Conservation (phyloP, 2,888 invertebrate genomes). For the Cabera pusaria region DNA sequence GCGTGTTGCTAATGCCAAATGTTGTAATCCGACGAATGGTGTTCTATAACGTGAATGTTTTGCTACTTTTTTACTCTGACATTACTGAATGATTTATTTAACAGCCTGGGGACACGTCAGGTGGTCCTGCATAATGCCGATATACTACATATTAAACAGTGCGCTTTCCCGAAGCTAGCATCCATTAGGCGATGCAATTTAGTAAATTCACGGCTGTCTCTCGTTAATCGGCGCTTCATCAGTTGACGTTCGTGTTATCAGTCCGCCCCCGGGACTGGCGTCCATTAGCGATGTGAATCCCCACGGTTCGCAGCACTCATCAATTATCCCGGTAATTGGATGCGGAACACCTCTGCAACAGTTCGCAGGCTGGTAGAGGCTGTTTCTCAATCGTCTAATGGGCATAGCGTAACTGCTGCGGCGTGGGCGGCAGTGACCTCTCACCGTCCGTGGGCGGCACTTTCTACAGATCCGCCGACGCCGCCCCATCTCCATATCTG, state of each 20-base stretch:
- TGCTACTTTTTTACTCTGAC: too few relatives aligned
- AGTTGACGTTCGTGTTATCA: conserved; percentile 43
- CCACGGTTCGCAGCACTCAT: conserved; percentile 64
- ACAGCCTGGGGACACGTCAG: not conserved
- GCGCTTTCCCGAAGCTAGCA: conserved; percentile 6
- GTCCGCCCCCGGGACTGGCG: conserved; percentile 40
- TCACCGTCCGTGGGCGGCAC: conserved; percentile 68
- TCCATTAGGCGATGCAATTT: conserved; percentile 25
- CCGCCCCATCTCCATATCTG: conserved; percentile 43
- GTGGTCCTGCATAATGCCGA: not conserved
- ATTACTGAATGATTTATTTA: too few relatives aligned
- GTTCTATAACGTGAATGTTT: too few relatives aligned
- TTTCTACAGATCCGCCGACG: conserved; percentile 59
- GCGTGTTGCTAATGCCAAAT: too few relatives aligned
- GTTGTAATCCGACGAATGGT: too few relatives aligned
- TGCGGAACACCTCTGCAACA: conserved; percentile 48
- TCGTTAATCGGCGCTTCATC: conserved; percentile 35
- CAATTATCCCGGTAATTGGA: conserved; percentile 60
- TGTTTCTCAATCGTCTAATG: conserved; percentile 54
- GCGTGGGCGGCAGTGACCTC: conserved; percentile 72
- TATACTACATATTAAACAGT: not conserved
- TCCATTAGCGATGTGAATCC: conserved; percentile 30
- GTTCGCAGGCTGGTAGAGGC: conserved; percentile 6
- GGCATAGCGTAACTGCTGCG: conserved; percentile 34
- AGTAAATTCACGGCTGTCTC: conserved; percentile 26